These are phyloP conservation scores for Drosophila hydei DNA, from an alignment of 1,140 invertebrate genomes.

Conservation along the genomic window DNA sequence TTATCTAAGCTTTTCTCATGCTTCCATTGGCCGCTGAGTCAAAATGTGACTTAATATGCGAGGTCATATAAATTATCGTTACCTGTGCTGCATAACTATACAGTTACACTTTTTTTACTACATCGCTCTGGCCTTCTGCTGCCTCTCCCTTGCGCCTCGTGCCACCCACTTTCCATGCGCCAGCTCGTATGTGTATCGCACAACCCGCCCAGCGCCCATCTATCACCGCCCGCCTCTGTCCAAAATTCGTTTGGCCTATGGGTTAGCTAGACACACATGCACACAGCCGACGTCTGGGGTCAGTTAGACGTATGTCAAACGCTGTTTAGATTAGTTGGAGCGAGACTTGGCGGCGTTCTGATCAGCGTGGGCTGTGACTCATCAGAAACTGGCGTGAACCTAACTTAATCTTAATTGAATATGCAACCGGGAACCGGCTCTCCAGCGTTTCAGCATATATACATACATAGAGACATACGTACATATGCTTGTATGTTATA, in stretches of 20 bases:
- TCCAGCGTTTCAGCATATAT: neutral
- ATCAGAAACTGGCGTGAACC: constrained; percentile 7
- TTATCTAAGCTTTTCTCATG: constrained; percentile 14
- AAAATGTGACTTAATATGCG: constrained; percentile 36
- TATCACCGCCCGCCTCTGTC: neutral
- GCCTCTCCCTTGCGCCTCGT: neutral
- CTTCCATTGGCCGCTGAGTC: constrained; percentile 10
- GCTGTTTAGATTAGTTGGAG: too few relatives aligned
- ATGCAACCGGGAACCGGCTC: constrained; percentile 31
- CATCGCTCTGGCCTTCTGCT: neutral
- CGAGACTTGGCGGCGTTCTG: constrained; percentile 3
- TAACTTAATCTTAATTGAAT: constrained; percentile 50
- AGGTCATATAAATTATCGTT: constrained; percentile 57
- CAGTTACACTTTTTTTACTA: neutral
- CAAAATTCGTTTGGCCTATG: constrained; percentile 43
- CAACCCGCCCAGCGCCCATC: constrained; percentile 26
- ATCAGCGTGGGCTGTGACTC: constrained; percentile 27
- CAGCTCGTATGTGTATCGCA: constrained; percentile 46
- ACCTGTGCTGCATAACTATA: constrained; percentile 14
- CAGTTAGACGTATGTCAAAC: too few relatives aligned
- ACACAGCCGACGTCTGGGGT: too few relatives aligned
- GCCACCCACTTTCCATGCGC: constrained; percentile 46
- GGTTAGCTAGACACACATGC: neutral
- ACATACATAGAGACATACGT: neutral
- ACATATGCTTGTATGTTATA: neutral